phyloP scores from a whole-genome alignment of 2,888 invertebrate genomes.

The Cephalotes varians region DNA sequence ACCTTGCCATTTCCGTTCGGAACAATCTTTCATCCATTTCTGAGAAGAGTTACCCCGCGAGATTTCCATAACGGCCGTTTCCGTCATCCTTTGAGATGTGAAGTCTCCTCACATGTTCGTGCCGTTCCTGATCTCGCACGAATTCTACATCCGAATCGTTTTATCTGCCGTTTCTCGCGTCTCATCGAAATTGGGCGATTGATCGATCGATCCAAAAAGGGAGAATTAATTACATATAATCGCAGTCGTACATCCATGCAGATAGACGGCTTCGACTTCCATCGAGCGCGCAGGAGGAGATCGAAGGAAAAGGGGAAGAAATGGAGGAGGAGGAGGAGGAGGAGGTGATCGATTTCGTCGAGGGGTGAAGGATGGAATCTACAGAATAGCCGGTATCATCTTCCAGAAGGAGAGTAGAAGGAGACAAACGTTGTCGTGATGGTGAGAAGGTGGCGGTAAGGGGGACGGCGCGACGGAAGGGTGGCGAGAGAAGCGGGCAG shows the following conservation, averaged over 20 bases:
- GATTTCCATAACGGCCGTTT: constrained; percentile 37
- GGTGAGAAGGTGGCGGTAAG: constrained; percentile 32
- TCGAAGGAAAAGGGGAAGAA: constrained; percentile 36
- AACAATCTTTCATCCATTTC: constrained; percentile 45
- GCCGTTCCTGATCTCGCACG: not conserved
- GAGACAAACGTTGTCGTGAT: constrained; percentile 58
- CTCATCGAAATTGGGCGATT: constrained; percentile 29
- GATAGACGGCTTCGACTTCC: constrained; percentile 55
- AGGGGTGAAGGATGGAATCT: constrained; percentile 54
- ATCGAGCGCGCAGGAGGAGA: constrained; percentile 36
- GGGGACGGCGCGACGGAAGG: constrained; percentile 33
- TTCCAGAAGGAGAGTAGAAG: constrained; percentile 64
- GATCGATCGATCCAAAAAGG: constrained; percentile 15
- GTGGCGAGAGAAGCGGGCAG: constrained; percentile 41
- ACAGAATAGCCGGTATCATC: constrained; percentile 71
- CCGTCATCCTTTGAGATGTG: not conserved
- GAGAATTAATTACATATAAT: constrained; percentile 59
- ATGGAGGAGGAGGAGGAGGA: not conserved
- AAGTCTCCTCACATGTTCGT: not conserved
- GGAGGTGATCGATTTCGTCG: constrained; percentile 61
- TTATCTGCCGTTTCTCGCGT: not conserved
- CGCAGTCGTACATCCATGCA: constrained; percentile 42
- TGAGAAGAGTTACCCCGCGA: not conserved
- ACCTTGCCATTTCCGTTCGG: constrained; percentile 30
- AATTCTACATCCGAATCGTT: not conserved